A percentile compares a stretch with the other conserved stretches of the same genome.
Conservation (phyloP, 1,140 invertebrate genomes). For the Ridgeia piscesae region DNA sequence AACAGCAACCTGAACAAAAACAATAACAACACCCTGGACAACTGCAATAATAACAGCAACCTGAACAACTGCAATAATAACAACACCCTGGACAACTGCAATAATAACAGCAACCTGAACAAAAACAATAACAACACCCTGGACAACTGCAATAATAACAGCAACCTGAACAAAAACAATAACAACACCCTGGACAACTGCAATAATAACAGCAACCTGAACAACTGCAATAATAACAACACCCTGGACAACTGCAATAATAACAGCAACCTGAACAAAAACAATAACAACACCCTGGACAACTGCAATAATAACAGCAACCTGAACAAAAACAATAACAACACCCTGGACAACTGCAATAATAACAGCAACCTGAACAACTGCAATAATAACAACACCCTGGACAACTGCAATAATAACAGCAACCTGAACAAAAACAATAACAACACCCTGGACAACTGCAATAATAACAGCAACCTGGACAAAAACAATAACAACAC, state of each 20-base stretch:
- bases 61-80: background rate
- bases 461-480: too few species aligned
- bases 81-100: background rate
- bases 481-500: too few species aligned
- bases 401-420: conserved; percentile 78
- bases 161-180: background rate
- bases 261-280: too few species aligned
- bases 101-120: background rate
- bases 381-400: conserved; percentile 86
- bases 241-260: background rate
- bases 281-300: too few species aligned
- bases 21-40: too few species aligned
- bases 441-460: too few species aligned
- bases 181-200: background rate
- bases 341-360: conserved; percentile 70
- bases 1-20: too few species aligned
- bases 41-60: too few species aligned
- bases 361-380: conserved; percentile 85
- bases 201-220: too few species aligned
- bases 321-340: conserved; percentile 78
- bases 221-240: too few species aligned
- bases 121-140: background rate
- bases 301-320: too few species aligned
- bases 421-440: too few species aligned
- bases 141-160: background rate